Evolutionary conservation across 30 jellyfish, hydroid and myxozoan genomes (phyloP), one percentile per base, ranked within the genome.

Genomic region (Rhopilema esculentum): DNA sequence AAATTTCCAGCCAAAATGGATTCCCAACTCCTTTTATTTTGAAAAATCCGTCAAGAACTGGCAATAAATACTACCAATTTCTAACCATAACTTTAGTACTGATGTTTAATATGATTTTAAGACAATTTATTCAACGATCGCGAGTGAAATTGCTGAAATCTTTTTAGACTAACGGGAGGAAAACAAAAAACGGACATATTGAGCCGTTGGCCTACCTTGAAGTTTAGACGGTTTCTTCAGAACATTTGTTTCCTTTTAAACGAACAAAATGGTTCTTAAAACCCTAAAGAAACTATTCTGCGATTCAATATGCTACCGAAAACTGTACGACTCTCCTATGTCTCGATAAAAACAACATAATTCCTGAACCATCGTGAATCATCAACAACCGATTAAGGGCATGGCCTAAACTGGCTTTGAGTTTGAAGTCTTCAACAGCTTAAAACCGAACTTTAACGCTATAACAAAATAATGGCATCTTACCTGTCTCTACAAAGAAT

Each of bases 401-500:
- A 40, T 40, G 57, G 57, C 57, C 57, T 40, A 40, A 40, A 40
- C 57, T 40, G 12, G 9, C 57, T 40, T 12, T 6, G 57, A 40
- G 57, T 12, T 40, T 40, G 6, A 40, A 2, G 57, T 40, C 12
- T 40, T 12, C 12, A 40, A 40, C 6, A 12, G 57, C 57, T 40
- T 12, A 40, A 12, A 40, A 12, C 6, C 57, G 57, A 40, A 40
- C 57, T 40, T 40, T 40, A 40, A 40, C 57, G 9, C 57, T 40
- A n/a, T 40, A 40, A 40, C 19, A 6, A 8, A 21, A 53, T 61
- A 15, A 76, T 26, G 25, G 2, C 16, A 16, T 8, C 83, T 62
- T 72, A 84, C 93, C 87, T 84, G 69, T 71, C 61, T 50, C 87
- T 70, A 68, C 81, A n/a, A 30, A 48, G 23, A 30, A 1, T 25